These are phyloP conservation scores for Aphelinus atriplicis DNA, from an alignment of 1,140 invertebrate genomes.

Conservation along the genomic window DNA sequence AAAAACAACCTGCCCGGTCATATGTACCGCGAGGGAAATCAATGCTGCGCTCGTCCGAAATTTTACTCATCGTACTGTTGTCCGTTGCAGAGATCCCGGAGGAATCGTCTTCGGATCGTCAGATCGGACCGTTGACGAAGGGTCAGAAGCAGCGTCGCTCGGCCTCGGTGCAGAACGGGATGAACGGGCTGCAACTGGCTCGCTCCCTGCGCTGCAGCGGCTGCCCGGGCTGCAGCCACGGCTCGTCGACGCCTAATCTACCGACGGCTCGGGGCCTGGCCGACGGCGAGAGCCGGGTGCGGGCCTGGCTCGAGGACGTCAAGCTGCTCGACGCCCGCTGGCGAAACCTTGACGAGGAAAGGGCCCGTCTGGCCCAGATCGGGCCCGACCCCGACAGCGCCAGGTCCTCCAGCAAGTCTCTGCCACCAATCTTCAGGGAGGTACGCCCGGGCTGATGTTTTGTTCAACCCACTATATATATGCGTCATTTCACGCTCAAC, in stretches of 20 bases:
- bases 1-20: too few relatives aligned
- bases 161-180: background rate
- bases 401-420: conserved; percentile 24
- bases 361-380: background rate
- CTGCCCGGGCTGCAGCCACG: conserved; percentile 72
- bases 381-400: conserved; percentile 12
- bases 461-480: background rate
- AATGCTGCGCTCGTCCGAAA: too few relatives aligned
- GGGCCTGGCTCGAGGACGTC: conserved; percentile 83
- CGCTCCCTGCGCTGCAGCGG: conserved; percentile 67
- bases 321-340: conserved; percentile 56
- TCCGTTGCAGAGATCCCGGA: conserved; percentile 75
- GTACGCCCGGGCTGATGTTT: conserved; percentile 42
- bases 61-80: background rate
- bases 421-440: conserved; percentile 31
- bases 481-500: too few relatives aligned
- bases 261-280: conserved; percentile 42
- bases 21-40: too few relatives aligned
- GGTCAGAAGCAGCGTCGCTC: conserved; percentile 36
- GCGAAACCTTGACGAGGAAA: conserved; percentile 47
- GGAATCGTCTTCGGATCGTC: conserved; percentile 61
- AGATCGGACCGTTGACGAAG: conserved; percentile 43
- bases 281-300: conserved; percentile 75
- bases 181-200: too few relatives aligned
- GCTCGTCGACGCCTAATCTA: conserved; percentile 42